These are phyloP conservation scores for Oxyteleia sp. DNA, from an alignment of 2,888 invertebrate species.

Conservation along the genomic window DNA sequence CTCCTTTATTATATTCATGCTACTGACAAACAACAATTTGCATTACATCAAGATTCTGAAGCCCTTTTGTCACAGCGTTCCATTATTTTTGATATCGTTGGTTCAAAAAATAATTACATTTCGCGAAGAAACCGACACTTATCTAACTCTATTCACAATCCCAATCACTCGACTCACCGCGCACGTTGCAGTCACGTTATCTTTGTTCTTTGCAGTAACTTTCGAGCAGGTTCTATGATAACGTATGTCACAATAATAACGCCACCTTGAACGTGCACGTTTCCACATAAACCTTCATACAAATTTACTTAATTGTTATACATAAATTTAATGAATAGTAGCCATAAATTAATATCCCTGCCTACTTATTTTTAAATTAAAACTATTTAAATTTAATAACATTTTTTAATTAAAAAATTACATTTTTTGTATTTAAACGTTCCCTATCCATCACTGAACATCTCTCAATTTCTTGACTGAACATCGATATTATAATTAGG, in stretches of 20 bases:
- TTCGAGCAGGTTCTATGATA: slow-evolving; percentile 67
- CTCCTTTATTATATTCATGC: slow-evolving; percentile 21
- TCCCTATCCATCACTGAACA: too few species aligned
- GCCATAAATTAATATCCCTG: too few species aligned
- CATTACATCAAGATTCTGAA: slow-evolving; percentile 2
- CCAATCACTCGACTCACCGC: slow-evolving; percentile 47
- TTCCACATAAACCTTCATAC: slow-evolving; percentile 45
- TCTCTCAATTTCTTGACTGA: too few species aligned
- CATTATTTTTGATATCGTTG: slow-evolving; percentile 4
- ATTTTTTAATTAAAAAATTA: too few species aligned
- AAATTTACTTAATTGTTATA: too few species aligned
- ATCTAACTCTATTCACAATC: slow-evolving; percentile 58
- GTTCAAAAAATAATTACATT: slow-evolving; percentile 22
- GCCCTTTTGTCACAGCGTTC: background rate
- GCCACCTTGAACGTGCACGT: slow-evolving; percentile 47
- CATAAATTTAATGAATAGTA: too few species aligned
- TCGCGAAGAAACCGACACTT: slow-evolving; percentile 42
- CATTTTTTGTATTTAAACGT: too few species aligned
- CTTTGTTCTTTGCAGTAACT: slow-evolving; percentile 62
- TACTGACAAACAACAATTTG: slow-evolving; percentile 9
- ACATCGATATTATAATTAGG: too few species aligned
- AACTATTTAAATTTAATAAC: too few species aligned
- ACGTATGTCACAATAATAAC: slow-evolving; percentile 68
- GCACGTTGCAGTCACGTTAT: slow-evolving; percentile 63
- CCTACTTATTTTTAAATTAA: too few species aligned